A percentile compares a stretch with the other conserved stretches of the same genome.
phyloP scores from a whole-genome alignment of 2,888 invertebrate genomes.

The Embidobia sp. region DNA sequence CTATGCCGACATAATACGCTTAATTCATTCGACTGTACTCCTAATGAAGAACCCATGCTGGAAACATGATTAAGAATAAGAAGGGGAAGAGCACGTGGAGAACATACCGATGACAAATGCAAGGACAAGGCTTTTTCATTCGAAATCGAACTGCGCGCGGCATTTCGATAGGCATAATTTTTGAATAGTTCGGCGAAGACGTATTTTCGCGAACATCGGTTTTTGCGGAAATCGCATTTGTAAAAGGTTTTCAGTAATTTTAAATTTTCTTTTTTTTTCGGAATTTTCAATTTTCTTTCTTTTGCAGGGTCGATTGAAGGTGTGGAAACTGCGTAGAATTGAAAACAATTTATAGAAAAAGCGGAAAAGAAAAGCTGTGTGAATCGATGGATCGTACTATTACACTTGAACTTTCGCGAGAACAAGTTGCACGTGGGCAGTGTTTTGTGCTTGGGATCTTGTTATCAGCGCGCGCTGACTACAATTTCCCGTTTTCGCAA shows the following conservation, averaged over 20 bases:
- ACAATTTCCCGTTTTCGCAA: too few relatives aligned
- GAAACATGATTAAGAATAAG: conserved; percentile 22
- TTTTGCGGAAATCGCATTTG: too few relatives aligned
- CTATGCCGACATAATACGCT: conserved; percentile 14
- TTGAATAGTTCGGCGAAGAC: too few relatives aligned
- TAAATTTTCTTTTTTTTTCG: too few relatives aligned
- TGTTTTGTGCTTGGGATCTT: conserved; percentile 27
- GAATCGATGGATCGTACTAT: conserved; percentile 47
- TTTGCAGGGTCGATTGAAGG: too few relatives aligned
- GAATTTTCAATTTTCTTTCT: too few relatives aligned
- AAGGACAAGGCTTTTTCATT: conserved; percentile 18
- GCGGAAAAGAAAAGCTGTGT: background rate
- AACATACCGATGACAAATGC: conserved; percentile 16
- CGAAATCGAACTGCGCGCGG: background rate
- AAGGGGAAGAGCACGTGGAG: conserved; percentile 33
- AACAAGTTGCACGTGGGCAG: conserved; percentile 50
- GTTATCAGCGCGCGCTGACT: conserved; percentile 7
- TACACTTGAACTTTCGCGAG: conserved; percentile 54
- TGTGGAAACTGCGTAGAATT: too few relatives aligned
- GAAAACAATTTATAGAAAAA: background rate
- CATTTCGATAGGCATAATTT: background rate
- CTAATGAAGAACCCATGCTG: conserved; percentile 22
- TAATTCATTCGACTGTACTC: conserved; percentile 16
- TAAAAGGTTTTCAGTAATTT: too few relatives aligned
- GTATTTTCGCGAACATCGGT: too few relatives aligned